A percentile compares a stretch with the other conserved stretches of the same genome.
Evolutionary conservation across 1,140 invertebrate species (phyloP).

Genomic region (Drosophila saltans): DNA sequence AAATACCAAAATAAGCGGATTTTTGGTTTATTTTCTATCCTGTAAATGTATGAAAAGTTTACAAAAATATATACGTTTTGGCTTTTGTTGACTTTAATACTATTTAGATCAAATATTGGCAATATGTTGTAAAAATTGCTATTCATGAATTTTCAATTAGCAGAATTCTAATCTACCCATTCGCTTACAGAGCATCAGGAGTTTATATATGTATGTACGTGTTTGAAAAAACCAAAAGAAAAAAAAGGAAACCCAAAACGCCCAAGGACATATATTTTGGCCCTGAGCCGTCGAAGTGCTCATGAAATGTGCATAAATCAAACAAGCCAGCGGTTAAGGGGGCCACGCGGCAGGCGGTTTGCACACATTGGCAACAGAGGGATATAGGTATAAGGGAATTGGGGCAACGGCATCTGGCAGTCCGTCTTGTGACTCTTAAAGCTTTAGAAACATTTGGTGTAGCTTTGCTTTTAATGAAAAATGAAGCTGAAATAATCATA

Average conservation of each 20-base stretch:
- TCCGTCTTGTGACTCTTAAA: conserved; percentile 39
- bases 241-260: conserved; percentile 24
- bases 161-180: conserved; percentile 13
- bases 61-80: background rate
- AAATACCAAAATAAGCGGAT: background rate
- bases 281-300: conserved; percentile 38
- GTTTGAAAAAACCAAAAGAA: no score
- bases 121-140: background rate
- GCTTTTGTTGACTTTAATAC: background rate
- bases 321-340: conserved; percentile 26
- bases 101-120: background rate
- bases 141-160: conserved; percentile 1
- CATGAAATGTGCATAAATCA: conserved; percentile 73
- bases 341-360: background rate
- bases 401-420: conserved; percentile 20
- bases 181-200: conserved; percentile 35
- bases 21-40: background rate
- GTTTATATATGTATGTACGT: background rate
- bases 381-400: background rate
- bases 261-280: conserved; percentile 47
- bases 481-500: conserved; percentile 73
- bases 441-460: conserved; percentile 53
- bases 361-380: conserved; percentile 4
- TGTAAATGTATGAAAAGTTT: background rate
- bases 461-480: conserved; percentile 71